Base-by-base conservation (phyloP, 2,888 invertebrate genomes). In the Copidosoma aretas region DNA sequence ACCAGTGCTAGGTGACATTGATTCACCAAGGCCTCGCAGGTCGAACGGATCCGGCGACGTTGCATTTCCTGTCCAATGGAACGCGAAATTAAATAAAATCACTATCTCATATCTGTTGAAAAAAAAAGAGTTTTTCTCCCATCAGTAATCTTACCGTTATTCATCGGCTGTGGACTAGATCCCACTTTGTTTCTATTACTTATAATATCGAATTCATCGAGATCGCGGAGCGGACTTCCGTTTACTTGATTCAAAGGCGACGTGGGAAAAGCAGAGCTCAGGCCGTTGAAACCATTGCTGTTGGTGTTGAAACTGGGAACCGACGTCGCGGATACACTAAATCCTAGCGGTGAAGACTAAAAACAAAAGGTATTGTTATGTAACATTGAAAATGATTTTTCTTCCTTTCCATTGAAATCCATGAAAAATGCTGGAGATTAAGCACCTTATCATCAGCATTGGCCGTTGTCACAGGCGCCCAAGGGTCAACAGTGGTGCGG, bases 151-250 rank as follows among this genome's bases (percentile, higher is more conserved):
- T 68, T 77, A 83, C 84, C 84, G 69, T 83, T 82, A 68, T 84
- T 80, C 49, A 77, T 75, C 24, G 79, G 77, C 63, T 77, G 80
- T 24, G 81, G 80, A 77, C 82, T 84, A 69, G 82, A 74, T 75
- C 78, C 80, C 51, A 79, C 73, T 79, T 84, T 86, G 79, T 89
- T 90, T 70, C 94, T 89, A 86, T 93, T 93, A 70, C 92, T 92
- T 74, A 95, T 90, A 73, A 92, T 89, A 84, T 94, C 94, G 84
- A 95, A 95, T 82, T 95, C 94, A 83, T 94, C 94, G 81, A 94
- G 86, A 83, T 93, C 93, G 10, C 90, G 88, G 1, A 88, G 86
- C 4, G 90, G 88, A 75, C 81, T 81, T 39, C 76, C 70, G 71
- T 75, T 78, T 74, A 76, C 76, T 60, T 78, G 80, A 74, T 76